Base-by-base conservation (phyloP, 1,140 invertebrate genomes). In the Catajapyx aquilonaris region DNA sequence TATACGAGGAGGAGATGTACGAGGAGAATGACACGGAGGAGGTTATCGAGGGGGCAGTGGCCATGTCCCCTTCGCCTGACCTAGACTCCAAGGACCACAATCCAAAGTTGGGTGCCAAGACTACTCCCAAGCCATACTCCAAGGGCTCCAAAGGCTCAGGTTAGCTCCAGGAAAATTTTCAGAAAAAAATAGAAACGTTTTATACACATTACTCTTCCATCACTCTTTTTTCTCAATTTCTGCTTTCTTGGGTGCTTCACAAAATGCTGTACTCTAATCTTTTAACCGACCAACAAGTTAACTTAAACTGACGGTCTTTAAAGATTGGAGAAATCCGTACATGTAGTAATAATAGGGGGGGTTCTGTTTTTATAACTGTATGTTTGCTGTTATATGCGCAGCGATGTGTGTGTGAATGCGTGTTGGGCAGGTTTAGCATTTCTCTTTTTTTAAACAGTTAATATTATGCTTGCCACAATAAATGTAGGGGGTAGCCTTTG, bases 61-160 rank as follows among this genome's bases (percentile, higher is more conserved):
- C 56, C 40, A 64, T 57, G 48, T 62, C 55, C 34, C 64, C 57
- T 11, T 62, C 56, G 30, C 62, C 61, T 25, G 64, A 62, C 32
- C 49, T 62, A 37, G 59, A 57, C 41, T 53, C 57, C 11, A 52
- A 51, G 28, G 55, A 58, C 4, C 46, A 31, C 7, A 15, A 15
- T 31, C 15, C 30, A 3, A 31, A 31, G 18, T 15, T 31, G 30
- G 15, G 13, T 3, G 13, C 30, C 3, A 31, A 31, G 18, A 31
- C 30, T 15, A 31, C 30, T 31, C 30, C 30, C 5, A 31, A 7
- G 7, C 30, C 30, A 15, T n/a, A 28, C 25, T 13, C 13, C 30
- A 31, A 31, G 30, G 30, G 30, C 3, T 15, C 15, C 15, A 31
- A 31, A 15, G 15, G 13, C 18, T 31, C 30, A 31, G 30, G 30